Conservation (phyloP, 2,113 vertebrate species). For the Circaetus cinerascens region DNA sequence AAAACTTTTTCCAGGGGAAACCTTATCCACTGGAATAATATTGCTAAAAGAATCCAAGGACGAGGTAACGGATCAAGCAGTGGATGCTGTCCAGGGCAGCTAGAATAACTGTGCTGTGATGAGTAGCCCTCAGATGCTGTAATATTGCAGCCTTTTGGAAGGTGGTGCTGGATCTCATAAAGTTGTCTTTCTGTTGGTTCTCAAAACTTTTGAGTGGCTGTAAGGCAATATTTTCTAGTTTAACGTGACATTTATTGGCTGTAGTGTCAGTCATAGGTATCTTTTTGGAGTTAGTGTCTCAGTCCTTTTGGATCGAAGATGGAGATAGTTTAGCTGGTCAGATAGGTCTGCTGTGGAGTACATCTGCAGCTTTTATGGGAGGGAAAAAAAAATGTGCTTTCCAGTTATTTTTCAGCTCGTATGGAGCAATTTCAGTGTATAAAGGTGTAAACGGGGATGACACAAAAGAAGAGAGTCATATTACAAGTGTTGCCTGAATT, state of each 20-base stretch:
- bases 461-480: neutral
- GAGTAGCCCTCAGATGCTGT: neutral
- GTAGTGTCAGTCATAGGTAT: neutral
- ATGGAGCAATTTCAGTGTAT: neutral
- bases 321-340: neutral
- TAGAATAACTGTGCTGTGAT: neutral
- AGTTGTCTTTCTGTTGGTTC: neutral
- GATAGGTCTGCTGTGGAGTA: neutral
- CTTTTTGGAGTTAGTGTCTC: neutral
- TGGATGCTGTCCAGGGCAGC: neutral
- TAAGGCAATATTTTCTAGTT: neutral
- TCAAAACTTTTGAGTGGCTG: neutral
- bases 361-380: neutral
- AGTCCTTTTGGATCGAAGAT: neutral
- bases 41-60: neutral
- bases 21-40: neutral
- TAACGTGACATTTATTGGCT: neutral
- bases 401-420: neutral
- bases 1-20: neutral
- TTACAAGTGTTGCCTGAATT: neutral
- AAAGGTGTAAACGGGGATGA: neutral
- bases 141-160: neutral
- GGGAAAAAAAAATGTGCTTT: neutral
- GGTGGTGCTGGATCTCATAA: neutral
- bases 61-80: neutral